Conservation (phyloP, 2,797 vertebrate genomes). For the Emys orbicularis region DNA sequence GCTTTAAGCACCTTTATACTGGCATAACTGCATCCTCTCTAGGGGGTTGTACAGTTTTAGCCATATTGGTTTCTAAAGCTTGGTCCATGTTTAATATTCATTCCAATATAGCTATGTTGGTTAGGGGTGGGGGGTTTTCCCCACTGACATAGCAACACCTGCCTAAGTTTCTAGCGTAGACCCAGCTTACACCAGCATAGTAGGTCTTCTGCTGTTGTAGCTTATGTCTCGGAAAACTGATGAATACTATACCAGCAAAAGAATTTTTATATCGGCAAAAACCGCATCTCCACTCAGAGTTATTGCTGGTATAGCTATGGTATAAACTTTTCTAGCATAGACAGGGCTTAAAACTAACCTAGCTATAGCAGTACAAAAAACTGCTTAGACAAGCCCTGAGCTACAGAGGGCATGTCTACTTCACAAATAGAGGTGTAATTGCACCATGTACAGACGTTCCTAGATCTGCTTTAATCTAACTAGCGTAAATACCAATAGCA, state of each 20-base stretch:
- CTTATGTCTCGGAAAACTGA: background rate
- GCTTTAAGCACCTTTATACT: background rate
- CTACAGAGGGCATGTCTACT: background rate
- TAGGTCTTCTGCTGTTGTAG: background rate
- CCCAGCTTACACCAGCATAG: background rate
- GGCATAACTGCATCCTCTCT: background rate
- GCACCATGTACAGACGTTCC: background rate
- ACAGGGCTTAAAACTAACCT: background rate
- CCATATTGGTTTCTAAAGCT: background rate
- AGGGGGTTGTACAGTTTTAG: background rate
- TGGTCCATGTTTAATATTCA: background rate
- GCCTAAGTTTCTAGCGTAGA: background rate
- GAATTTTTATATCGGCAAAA: background rate
- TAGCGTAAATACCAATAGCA: background rate
- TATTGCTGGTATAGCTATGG: background rate
- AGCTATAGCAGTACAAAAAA: background rate
- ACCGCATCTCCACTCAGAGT: background rate
- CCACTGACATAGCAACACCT: background rate
- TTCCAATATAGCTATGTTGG: background rate
- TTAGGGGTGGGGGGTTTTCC: too few relatives aligned
- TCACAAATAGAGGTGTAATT: background rate
- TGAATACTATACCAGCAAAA: background rate
- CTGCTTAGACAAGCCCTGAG: background rate
- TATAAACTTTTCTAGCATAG: background rate
- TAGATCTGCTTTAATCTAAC: background rate